A percentile compares a stretch with the other conserved stretches of the same genome.
These are phyloP conservation scores for Silurus asotus DNA, from an alignment of 2,113 vertebrate genomes.

Conservation along the genomic window DNA sequence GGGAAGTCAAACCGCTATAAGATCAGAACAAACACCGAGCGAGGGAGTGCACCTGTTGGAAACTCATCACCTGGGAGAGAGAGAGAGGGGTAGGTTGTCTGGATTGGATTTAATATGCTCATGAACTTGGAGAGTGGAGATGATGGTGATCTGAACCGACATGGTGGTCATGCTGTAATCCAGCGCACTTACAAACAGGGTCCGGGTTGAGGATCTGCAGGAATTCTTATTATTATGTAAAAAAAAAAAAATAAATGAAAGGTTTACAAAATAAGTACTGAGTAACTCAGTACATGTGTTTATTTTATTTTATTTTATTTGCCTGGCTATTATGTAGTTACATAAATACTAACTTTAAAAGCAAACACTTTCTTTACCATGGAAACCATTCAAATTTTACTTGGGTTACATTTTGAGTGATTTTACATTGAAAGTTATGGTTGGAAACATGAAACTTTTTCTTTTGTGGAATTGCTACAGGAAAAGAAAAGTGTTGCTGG, in stretches of 20 bases:
- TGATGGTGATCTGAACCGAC: neutral
- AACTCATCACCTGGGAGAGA: neutral
- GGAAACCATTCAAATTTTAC: no score
- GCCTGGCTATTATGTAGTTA: neutral
- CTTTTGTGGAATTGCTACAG: neutral
- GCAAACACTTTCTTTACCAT: neutral
- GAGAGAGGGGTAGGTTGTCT: constrained; percentile 6
- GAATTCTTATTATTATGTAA: no score
- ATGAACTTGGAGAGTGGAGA: neutral
- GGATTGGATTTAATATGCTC: no score
- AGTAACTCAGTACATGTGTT: neutral
- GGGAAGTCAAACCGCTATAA: constrained; percentile 24
- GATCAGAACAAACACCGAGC: constrained; percentile 20
- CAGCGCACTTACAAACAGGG: neutral
- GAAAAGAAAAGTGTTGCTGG: neutral
- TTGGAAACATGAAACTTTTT: neutral
- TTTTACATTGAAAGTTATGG: neutral
- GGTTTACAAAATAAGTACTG: neutral
- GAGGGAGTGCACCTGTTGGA: neutral
- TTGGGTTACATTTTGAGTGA: neutral
- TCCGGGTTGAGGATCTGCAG: neutral
- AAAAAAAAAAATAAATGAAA: no score
- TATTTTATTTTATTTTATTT: neutral
- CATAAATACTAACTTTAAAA: neutral
- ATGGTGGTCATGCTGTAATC: neutral